Evolutionary conservation across 2,113 vertebrate genomes (phyloP).

Genomic region (Monopterus albus): DNA sequence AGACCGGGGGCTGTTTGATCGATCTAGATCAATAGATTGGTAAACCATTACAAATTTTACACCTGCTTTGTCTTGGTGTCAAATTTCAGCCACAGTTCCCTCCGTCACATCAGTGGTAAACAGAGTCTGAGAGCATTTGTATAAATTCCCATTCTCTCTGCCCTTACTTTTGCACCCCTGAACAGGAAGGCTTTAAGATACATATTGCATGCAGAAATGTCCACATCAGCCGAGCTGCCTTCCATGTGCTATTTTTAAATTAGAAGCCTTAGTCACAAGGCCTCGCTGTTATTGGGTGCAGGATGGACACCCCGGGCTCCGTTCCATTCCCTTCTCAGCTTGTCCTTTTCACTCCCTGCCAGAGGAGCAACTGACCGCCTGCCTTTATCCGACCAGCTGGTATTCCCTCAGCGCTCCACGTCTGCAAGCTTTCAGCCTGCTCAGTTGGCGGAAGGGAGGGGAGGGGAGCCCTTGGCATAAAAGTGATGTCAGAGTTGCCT

Average conservation of each 20-base stretch:
- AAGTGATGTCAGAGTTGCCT: conserved; percentile 75
- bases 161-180: too few species aligned
- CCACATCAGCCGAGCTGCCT: neutral
- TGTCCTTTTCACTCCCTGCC: conserved; percentile 44
- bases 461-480: conserved; percentile 27
- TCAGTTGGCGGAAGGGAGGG: neutral
- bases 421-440: conserved; percentile 44
- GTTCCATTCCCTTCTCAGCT: conserved; percentile 35
- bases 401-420: conserved; percentile 59
- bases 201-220: too few species aligned
- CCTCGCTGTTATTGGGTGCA: conserved; percentile 34
- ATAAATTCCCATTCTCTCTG: neutral
- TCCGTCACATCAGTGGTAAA: too few species aligned
- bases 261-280: conserved; percentile 22
- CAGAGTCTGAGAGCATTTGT: too few species aligned
- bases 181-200: too few species aligned
- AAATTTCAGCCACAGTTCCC: too few species aligned
- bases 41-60: too few species aligned
- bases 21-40: too few species aligned
- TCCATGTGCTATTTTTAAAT: neutral
- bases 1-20: too few species aligned
- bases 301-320: conserved; percentile 45
- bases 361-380: conserved; percentile 51
- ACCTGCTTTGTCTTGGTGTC: too few species aligned
- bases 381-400: conserved; percentile 48